These are phyloP conservation scores for Mormyrus hasselquistii DNA, from an alignment of 2,797 vertebrate genomes.

Conservation along the genomic window DNA sequence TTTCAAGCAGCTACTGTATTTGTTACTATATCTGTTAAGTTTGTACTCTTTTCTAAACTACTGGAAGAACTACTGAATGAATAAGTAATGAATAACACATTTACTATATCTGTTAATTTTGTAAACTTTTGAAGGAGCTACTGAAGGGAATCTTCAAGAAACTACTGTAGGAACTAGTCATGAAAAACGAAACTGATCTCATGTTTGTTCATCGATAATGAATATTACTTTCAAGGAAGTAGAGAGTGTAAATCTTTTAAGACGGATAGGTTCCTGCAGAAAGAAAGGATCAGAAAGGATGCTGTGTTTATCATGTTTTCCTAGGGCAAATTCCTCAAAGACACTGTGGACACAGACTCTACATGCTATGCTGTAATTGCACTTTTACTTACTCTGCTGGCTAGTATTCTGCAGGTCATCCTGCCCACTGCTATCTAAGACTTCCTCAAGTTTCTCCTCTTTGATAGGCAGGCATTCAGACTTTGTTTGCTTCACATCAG, in stretches of 20 bases:
- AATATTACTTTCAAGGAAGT: background rate
- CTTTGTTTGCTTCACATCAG: conserved; percentile 44
- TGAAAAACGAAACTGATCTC: background rate
- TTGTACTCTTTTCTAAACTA: background rate
- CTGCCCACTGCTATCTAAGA: background rate
- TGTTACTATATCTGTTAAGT: background rate
- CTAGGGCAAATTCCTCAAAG: background rate
- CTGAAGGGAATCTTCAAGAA: background rate
- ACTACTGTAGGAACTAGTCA: background rate
- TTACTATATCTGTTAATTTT: background rate
- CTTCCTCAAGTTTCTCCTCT: conserved; percentile 49
- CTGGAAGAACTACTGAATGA: background rate
- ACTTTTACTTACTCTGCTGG: conserved; percentile 8
- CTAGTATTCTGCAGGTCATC: background rate
- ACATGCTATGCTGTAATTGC: background rate
- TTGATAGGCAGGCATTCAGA: conserved; percentile 57
- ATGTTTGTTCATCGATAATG: background rate
- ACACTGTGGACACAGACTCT: background rate
- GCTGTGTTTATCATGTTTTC: background rate
- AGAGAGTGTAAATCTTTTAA: background rate
- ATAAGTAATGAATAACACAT: background rate
- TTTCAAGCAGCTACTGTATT: background rate
- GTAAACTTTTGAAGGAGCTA: background rate
- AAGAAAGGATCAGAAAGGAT: background rate
- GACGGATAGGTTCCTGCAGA: background rate